A percentile compares a stretch with the other conserved stretches of the same genome.
Conservation (phyloP, 1,140 invertebrate genomes). For the Ceratina australensis region DNA sequence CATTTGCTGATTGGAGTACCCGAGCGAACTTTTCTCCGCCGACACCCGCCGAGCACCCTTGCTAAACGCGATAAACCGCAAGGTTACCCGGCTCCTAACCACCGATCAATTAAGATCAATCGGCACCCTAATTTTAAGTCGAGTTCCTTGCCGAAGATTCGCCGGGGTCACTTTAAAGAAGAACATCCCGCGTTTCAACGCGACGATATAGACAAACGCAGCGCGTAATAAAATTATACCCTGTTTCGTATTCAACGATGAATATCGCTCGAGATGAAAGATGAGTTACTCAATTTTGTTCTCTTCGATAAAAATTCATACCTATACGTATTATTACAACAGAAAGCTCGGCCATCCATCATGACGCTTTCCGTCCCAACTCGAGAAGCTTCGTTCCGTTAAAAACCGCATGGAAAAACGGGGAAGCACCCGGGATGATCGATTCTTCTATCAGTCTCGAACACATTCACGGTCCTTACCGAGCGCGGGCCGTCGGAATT, state of each 20-base stretch:
- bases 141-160: not conserved
- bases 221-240: too few species aligned
- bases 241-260: too few species aligned
- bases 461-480: conserved; percentile 2
- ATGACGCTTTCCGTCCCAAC: too few species aligned
- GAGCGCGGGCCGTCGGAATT: conserved; percentile 4
- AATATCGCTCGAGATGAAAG: too few species aligned
- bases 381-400: too few species aligned
- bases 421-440: not conserved
- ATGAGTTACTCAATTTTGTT: too few species aligned
- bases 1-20: conserved; percentile 12
- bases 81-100: not conserved
- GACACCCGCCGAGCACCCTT: not conserved
- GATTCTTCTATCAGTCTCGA: conserved; percentile 16
- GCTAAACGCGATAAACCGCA: not conserved
- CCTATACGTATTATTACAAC: too few species aligned
- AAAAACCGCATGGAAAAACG: not conserved
- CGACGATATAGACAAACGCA: too few species aligned
- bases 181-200: too few species aligned
- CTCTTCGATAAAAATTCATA: not conserved
- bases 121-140: not conserved
- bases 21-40: conserved; percentile 1
- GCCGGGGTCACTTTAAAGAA: not conserved
- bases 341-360: too few species aligned
- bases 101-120: conserved; percentile 11